Percentiles rank a stretch among this genome's conserved stretches.
phyloP scores from a whole-genome alignment of 2,113 vertebrate genomes.

The Cygnus buccinator region DNA sequence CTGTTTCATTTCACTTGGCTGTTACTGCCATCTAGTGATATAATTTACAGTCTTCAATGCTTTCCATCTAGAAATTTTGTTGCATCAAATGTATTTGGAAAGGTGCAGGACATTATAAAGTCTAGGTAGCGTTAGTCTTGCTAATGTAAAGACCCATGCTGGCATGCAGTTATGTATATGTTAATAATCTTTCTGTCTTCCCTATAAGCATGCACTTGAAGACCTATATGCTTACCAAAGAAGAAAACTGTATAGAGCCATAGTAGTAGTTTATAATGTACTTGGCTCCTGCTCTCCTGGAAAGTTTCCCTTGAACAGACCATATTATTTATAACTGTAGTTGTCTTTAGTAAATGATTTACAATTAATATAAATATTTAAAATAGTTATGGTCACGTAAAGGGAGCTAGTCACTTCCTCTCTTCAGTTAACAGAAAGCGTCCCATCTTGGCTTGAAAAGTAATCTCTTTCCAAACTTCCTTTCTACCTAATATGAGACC shows the following conservation, averaged over 20 bases:
- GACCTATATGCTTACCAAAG: not conserved
- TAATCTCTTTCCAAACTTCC: not conserved
- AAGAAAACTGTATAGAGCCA: not conserved
- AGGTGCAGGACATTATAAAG: not conserved
- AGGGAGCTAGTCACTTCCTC: not conserved
- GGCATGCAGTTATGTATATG: not conserved
- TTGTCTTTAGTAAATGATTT: not conserved
- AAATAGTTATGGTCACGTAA: not conserved
- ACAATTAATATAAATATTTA: not conserved
- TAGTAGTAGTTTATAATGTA: not conserved
- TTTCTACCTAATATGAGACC: not conserved
- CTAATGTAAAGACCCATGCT: not conserved
- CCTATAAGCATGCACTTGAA: not conserved
- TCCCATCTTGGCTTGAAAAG: not conserved
- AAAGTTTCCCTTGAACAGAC: not conserved
- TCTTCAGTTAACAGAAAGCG: not conserved
- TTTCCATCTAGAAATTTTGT: not conserved
- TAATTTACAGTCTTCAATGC: not conserved
- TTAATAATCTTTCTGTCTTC: not conserved
- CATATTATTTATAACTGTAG: not conserved
- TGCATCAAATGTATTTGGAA: not conserved
- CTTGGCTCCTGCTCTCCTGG: not conserved
- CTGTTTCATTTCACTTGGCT: not conserved
- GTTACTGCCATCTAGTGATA: constrained; percentile 68
- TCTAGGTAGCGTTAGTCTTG: not conserved